Conservation (phyloP, 1,140 invertebrate species). For the Zaprionus vittiger region DNA sequence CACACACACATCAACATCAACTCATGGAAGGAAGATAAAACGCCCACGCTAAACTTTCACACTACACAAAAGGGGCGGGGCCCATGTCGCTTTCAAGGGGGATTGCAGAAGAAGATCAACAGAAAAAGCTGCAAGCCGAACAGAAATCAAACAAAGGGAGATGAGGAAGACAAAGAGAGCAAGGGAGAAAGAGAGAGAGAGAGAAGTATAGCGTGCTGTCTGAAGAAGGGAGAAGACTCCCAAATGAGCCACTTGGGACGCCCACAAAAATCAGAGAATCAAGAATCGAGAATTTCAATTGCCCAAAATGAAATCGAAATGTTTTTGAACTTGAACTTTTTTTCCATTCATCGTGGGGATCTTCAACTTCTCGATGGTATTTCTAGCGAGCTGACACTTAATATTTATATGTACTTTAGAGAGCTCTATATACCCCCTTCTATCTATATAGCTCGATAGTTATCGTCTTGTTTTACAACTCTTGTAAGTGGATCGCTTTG, state of each 20-base stretch:
- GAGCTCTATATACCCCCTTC: not conserved
- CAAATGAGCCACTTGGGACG: slow-evolving; percentile 48
- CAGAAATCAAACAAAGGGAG: slow-evolving; percentile 17
- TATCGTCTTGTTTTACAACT: not conserved
- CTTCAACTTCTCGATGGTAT: not conserved
- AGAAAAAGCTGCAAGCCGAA: slow-evolving; percentile 20
- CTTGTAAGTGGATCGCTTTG: not conserved
- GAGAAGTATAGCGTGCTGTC: not conserved
- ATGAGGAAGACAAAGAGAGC: not conserved
- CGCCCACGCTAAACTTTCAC: slow-evolving; percentile 66
- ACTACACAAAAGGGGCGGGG: slow-evolving; percentile 33
- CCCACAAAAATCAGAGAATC: slow-evolving; percentile 37
- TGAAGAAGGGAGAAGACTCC: not conserved
- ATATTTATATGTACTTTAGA: not conserved
- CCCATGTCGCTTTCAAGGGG: not conserved
- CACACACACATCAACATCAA: not conserved
- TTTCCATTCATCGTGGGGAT: not conserved
- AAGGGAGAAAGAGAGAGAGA: not conserved
- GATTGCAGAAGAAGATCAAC: slow-evolving; percentile 33
- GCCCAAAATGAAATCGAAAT: slow-evolving; percentile 44
- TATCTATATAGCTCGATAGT: not conserved
- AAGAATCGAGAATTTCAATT: slow-evolving; percentile 3
- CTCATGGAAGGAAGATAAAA: not conserved
- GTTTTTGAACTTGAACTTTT: slow-evolving; percentile 71
- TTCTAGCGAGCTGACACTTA: not conserved